phyloP scores from a whole-genome alignment of 2,888 invertebrate species.

The Hypercompe scribonia region DNA sequence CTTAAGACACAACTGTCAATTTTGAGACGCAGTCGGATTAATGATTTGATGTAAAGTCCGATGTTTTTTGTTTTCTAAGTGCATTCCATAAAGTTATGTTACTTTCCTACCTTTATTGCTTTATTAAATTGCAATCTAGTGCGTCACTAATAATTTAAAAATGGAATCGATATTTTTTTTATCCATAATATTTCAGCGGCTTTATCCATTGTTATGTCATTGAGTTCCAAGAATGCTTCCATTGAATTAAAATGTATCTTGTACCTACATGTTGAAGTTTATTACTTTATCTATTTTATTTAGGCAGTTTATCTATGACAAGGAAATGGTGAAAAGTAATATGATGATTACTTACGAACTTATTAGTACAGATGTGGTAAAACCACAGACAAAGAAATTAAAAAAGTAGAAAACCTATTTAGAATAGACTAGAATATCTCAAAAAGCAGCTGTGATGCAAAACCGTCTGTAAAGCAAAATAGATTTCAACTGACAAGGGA shows the following conservation, averaged over 20 bases:
- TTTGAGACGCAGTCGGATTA: not conserved
- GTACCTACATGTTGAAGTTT: not conserved
- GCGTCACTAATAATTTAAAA: not conserved
- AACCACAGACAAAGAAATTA: not conserved
- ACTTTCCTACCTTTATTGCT: not conserved
- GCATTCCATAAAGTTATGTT: not conserved
- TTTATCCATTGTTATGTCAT: slow-evolving; percentile 2
- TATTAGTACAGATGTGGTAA: not conserved
- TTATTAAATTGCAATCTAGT: not conserved
- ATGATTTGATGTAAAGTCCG: not conserved
- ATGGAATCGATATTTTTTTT: not conserved
- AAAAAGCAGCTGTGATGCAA: not conserved
- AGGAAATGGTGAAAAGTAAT: not conserved
- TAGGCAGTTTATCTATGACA: too few species aligned
- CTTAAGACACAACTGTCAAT: not conserved
- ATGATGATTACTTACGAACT: too few species aligned
- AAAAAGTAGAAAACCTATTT: not conserved
- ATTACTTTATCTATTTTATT: not conserved
- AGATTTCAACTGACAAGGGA: too few species aligned
- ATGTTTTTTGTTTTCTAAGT: not conserved
- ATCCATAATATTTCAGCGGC: not conserved
- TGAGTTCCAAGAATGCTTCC: not conserved
- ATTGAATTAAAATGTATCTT: not conserved
- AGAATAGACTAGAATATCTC: not conserved
- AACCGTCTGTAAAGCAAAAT: too few species aligned